Conservation (phyloP, 2,797 vertebrate species). For the Melanotaenia trifasciata region DNA sequence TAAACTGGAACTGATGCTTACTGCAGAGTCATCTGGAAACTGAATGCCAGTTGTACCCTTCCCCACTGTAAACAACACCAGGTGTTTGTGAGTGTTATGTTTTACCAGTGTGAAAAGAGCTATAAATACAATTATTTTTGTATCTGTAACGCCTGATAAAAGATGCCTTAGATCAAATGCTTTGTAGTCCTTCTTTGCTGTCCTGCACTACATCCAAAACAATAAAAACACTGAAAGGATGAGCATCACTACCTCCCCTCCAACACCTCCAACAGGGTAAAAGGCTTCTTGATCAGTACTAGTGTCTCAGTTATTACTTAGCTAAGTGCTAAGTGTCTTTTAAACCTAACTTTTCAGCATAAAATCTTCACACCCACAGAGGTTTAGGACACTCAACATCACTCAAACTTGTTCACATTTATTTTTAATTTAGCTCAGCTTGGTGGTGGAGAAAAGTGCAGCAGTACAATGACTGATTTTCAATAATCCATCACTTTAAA, state of each 20-base stretch:
- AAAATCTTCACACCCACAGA: constrained; percentile 22
- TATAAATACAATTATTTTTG: background rate
- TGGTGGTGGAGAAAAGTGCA: background rate
- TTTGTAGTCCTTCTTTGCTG: background rate
- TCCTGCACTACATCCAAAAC: constrained; percentile 12
- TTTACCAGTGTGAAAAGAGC: background rate
- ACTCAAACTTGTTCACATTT: constrained; percentile 25
- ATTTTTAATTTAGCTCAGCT: constrained; percentile 19
- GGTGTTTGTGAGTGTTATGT: background rate
- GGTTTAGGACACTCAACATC: constrained; percentile 42
- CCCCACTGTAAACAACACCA: background rate
- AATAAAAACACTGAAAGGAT: constrained; percentile 22
- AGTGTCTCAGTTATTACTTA: constrained; percentile 56
- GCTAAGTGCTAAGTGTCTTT: constrained; percentile 34
- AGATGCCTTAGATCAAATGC: background rate
- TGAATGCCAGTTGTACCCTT: background rate
- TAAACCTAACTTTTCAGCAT: constrained; percentile 34
- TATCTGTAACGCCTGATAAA: background rate
- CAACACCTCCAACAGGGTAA: constrained; percentile 22
- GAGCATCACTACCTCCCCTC: constrained; percentile 3
- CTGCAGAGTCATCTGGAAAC: background rate
- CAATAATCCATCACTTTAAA: constrained; percentile 5
- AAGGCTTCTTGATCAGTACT: constrained; percentile 52
- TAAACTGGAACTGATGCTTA: background rate
- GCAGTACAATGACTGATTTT: constrained; percentile 9